Conservation (phyloP, 2,888 invertebrate genomes). For the Meghimatium bilineatum region DNA sequence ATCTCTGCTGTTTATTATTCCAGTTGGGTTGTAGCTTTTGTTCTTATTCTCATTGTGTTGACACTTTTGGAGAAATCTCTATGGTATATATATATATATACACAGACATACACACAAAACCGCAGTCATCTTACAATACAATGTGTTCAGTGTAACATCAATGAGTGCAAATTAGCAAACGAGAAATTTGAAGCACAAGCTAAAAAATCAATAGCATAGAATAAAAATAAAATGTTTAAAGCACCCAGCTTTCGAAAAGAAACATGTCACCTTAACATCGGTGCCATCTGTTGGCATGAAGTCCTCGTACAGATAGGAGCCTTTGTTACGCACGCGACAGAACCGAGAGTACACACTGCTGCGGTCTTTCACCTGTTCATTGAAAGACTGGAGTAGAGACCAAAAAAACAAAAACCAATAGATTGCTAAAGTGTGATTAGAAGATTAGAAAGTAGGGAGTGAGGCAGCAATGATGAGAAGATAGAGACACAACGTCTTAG, state of each 20-base stretch:
- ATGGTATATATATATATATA: too few relatives aligned
- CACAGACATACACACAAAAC: too few relatives aligned
- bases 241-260: not conserved
- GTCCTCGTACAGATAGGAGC: slow-evolving; percentile 99
- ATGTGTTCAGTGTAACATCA: not conserved
- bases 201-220: not conserved
- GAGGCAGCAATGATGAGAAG: not conserved
- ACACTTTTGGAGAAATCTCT: too few relatives aligned
- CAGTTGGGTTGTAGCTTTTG: too few relatives aligned
- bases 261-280: slow-evolving; percentile 81
- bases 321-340: slow-evolving; percentile 95
- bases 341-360: slow-evolving; percentile 97
- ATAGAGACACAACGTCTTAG: too few relatives aligned
- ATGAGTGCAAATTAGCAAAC: slow-evolving; percentile 1
- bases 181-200: not conserved
- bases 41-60: too few relatives aligned
- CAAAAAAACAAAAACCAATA: slow-evolving; percentile 3
- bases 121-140: too few relatives aligned
- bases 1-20: too few relatives aligned
- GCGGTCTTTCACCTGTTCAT: slow-evolving; percentile 93
- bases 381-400: slow-evolving; percentile 30
- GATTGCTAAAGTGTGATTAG: not conserved
- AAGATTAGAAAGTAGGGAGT: not conserved
- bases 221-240: not conserved
- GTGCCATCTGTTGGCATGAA: slow-evolving; percentile 99